Percentiles rank a stretch among this genome's conserved stretches.
Conservation (phyloP, 2,113 vertebrate genomes). For the Dipodomys merriami region DNA sequence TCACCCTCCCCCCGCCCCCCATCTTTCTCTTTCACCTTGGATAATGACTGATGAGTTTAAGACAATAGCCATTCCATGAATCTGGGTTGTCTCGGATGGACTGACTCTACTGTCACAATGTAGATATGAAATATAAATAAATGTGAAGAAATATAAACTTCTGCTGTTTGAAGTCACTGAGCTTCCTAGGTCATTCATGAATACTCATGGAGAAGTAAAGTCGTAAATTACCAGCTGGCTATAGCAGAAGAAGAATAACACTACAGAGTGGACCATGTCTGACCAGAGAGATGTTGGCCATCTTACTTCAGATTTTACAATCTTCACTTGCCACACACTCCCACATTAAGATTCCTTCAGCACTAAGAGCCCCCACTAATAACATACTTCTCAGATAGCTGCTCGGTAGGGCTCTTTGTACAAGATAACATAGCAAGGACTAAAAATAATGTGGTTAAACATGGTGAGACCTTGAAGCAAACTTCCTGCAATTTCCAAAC, state of each 20-base stretch:
- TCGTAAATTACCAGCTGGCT: not conserved
- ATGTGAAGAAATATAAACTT: not conserved
- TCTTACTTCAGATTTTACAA: not conserved
- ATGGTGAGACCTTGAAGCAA: not conserved
- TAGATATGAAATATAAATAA: not conserved
- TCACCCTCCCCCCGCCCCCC: not conserved
- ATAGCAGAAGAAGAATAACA: not conserved
- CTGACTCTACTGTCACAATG: not conserved
- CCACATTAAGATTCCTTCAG: conserved; percentile 44
- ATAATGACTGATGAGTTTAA: not conserved
- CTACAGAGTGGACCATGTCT: not conserved
- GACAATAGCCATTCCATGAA: not conserved
- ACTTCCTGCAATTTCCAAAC: conserved; percentile 22
- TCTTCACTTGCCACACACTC: not conserved
- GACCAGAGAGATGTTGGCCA: not conserved
- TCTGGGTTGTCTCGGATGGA: not conserved
- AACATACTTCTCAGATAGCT: conserved; percentile 37
- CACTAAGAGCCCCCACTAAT: not conserved
- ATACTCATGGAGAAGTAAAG: not conserved
- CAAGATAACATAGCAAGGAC: conserved; percentile 55
- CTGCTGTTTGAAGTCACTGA: conserved; percentile 22
- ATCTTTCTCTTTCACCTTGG: not conserved
- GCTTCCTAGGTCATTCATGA: not conserved
- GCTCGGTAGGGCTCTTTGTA: not conserved
- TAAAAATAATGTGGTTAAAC: conserved; percentile 54